phyloP scores from a whole-genome alignment of 2,888 invertebrate genomes.

The Caenorhabditis afra region DNA sequence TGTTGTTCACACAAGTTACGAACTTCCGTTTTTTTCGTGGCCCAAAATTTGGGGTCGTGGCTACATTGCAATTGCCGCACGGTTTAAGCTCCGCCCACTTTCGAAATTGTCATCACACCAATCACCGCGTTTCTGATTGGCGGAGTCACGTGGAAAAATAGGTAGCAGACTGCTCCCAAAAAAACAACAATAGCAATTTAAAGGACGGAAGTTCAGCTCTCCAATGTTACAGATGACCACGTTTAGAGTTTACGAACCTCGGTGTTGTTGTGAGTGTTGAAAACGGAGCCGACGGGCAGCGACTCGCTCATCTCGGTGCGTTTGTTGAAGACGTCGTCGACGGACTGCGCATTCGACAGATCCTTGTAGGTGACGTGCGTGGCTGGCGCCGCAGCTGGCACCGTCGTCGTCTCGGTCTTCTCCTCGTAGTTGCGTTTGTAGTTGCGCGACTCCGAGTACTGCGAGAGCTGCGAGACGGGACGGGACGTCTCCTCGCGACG shows the following conservation, averaged over 20 bases:
- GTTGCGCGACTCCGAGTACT: constrained; percentile 65
- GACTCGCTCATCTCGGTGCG: constrained; percentile 71
- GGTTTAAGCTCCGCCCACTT: too few species aligned
- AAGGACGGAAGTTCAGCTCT: neutral
- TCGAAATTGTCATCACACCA: too few species aligned
- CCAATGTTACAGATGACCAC: neutral
- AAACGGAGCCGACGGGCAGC: constrained; percentile 70
- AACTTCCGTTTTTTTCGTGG: too few species aligned
- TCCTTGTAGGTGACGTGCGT: constrained; percentile 59
- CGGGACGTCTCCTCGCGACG: constrained; percentile 65
- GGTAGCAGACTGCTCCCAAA: too few species aligned
- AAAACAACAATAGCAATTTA: too few species aligned
- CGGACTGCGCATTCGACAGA: constrained; percentile 59
- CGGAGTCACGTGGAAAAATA: too few species aligned
- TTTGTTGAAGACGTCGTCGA: constrained; percentile 67
- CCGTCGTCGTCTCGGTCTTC: constrained; percentile 69
- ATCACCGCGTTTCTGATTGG: too few species aligned
- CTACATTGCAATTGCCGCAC: too few species aligned
- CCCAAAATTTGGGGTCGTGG: too few species aligned
- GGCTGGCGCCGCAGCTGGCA: constrained; percentile 51
- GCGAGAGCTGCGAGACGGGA: constrained; percentile 67
- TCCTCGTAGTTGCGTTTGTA: constrained; percentile 69
- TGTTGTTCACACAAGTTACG: too few species aligned
- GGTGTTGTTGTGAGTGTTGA: constrained; percentile 75
- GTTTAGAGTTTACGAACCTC: too few species aligned